These are phyloP conservation scores for Linyphia triangularis DNA, from an alignment of 2,888 invertebrate genomes.

Conservation along the genomic window DNA sequence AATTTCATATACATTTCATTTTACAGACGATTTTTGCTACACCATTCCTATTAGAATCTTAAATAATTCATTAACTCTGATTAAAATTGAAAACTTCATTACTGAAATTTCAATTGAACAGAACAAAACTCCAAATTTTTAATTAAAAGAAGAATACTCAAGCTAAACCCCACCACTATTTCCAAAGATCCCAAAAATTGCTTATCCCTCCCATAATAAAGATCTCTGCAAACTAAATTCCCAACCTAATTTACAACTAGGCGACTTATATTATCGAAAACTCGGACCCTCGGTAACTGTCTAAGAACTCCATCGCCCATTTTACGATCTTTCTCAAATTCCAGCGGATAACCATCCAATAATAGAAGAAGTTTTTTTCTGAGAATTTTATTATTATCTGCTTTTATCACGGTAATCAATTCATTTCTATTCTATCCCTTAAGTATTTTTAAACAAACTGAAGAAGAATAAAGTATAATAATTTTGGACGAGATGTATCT, in stretches of 20 bases:
- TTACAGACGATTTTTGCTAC: no score
- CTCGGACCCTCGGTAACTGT: neutral
- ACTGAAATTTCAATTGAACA: neutral
- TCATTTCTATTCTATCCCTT: neutral
- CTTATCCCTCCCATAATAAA: neutral
- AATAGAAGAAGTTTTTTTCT: neutral
- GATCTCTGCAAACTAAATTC: neutral
- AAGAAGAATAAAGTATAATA: neutral
- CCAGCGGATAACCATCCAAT: neutral
- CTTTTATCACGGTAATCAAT: slow-evolving; percentile 5
- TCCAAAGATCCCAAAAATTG: neutral
- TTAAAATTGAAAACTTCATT: slow-evolving; percentile 3
- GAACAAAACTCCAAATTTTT: neutral
- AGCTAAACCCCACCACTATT: no score
- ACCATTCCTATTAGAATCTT: neutral
- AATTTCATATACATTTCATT: no score
- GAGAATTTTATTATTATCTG: neutral
- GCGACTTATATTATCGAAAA: neutral
- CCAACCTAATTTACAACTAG: slow-evolving; percentile 17
- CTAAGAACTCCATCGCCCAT: neutral
- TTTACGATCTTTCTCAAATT: slow-evolving; percentile 7
- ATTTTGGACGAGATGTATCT: neutral
- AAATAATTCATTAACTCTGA: slow-evolving; percentile 3
- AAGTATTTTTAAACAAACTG: slow-evolving; percentile 41
- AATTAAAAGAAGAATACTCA: no score